A percentile compares a stretch with the other conserved stretches of the same genome.
Evolutionary conservation across 2,888 invertebrate genomes (phyloP).

Genomic region (Scrobipalpa atriplicella): DNA sequence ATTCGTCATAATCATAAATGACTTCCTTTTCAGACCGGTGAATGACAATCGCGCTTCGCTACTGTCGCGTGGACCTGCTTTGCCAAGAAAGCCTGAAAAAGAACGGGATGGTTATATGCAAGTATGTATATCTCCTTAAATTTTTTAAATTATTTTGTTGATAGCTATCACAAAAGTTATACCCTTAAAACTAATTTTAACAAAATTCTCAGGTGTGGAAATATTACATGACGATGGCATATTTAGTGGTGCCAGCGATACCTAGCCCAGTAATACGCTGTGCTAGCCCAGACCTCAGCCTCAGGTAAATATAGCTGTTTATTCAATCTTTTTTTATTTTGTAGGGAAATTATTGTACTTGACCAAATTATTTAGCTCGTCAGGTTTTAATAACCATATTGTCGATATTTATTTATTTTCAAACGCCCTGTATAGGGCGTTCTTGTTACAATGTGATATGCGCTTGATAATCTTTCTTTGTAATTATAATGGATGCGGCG

Average conservation of each 20-base stretch:
- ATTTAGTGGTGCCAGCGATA: constrained; percentile 96
- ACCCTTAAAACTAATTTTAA: neutral
- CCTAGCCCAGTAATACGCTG: constrained; percentile 94
- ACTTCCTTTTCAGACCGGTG: constrained; percentile 87
- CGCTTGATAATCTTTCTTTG: neutral
- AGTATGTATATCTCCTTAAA: constrained; percentile 43
- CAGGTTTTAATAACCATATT: too few relatives aligned
- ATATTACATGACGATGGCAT: constrained; percentile 98
- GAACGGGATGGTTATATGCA: constrained; percentile 98
- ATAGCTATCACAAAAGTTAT: neutral
- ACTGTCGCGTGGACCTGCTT: constrained; percentile 90
- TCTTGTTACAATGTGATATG: neutral
- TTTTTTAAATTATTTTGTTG: neutral
- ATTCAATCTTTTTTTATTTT: neutral
- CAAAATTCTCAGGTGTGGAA: constrained; percentile 88
- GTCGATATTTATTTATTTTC: too few relatives aligned
- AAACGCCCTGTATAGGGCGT: neutral
- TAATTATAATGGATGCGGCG: neutral
- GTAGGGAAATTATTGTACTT: neutral
- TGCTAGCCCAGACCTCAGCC: constrained; percentile 95
- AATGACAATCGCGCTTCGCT: constrained; percentile 98
- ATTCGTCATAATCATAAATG: too few relatives aligned
- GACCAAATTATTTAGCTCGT: too few relatives aligned
- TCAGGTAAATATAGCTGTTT: constrained; percentile 84
- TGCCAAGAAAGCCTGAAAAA: constrained; percentile 94